A percentile compares a stretch with the other conserved stretches of the same genome.
Evolutionary conservation across 1,140 invertebrate species (phyloP).

Genomic region (Aphis craccivora): DNA sequence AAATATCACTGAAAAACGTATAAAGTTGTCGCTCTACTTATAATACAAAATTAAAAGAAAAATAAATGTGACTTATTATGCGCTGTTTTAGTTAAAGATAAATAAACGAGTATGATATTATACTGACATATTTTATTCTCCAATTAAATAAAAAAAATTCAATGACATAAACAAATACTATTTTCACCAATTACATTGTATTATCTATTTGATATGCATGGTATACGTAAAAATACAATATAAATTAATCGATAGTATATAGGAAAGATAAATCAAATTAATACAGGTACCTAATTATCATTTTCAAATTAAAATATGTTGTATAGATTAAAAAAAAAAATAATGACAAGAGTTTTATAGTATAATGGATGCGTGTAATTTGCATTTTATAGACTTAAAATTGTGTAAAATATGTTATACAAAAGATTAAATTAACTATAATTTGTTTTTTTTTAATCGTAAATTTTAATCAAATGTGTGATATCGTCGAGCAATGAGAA

Average conservation of each 20-base stretch:
- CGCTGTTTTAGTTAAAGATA: background rate
- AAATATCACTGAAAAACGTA: background rate
- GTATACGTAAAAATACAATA: background rate
- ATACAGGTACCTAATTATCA: too few relatives aligned
- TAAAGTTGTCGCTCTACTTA: background rate
- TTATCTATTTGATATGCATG: background rate
- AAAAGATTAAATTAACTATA: slow-evolving; percentile 10
- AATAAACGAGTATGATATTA: background rate
- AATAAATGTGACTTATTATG: background rate
- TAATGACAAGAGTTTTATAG: background rate
- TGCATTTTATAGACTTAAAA: background rate
- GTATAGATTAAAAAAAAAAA: background rate
- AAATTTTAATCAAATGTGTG: slow-evolving; percentile 8
- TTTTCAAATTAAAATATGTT: too few relatives aligned
- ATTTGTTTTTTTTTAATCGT: background rate
- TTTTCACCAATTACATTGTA: background rate
- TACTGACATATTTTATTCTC: background rate
- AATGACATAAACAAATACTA: background rate
- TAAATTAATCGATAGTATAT: background rate
- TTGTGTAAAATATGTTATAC: background rate
- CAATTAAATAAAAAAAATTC: background rate
- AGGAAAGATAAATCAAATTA: background rate
- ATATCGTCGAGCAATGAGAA: background rate
- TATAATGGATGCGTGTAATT: background rate
- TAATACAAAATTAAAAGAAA: background rate